Conservation (phyloP, 2,797 vertebrate genomes). For the Sebastes elongatus region DNA sequence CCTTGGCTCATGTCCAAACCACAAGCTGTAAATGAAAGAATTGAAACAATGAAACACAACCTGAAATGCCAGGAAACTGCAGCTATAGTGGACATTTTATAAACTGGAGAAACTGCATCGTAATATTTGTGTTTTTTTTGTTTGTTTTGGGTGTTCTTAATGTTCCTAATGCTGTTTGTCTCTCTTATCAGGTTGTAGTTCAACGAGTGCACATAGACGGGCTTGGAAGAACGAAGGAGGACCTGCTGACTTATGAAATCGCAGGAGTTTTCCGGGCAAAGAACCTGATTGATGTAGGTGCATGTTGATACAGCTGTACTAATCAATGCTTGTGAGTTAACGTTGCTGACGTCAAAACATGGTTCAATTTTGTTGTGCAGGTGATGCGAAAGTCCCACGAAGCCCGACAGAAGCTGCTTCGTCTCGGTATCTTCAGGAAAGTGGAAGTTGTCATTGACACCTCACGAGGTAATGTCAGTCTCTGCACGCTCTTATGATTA, state of each 20-base stretch:
- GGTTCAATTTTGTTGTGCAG: conserved; percentile 66
- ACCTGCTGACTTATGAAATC: conserved; percentile 93
- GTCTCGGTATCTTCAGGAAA: conserved; percentile 93
- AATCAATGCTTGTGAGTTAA: neutral
- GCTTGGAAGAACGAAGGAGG: conserved; percentile 94
- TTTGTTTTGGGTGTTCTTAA: neutral
- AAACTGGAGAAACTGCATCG: neutral
- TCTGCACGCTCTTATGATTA: neutral
- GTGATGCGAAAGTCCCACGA: conserved; percentile 96
- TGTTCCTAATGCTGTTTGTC: neutral
- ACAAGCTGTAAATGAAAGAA: neutral
- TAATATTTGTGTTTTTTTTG: neutral
- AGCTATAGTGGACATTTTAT: neutral
- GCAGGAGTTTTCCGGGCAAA: conserved; percentile 92
- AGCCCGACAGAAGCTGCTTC: conserved; percentile 92
- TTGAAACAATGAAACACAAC: neutral
- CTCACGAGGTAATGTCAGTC: conserved; percentile 83
- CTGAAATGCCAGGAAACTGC: neutral
- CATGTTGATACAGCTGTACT: neutral
- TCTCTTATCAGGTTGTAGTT: conserved; percentile 88
- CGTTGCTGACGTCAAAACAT: neutral
- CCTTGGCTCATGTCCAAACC: neutral
- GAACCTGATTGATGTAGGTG: conserved; percentile 94
- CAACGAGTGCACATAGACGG: conserved; percentile 95
- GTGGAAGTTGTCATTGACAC: conserved; percentile 97